Base-by-base conservation (phyloP, 2,113 vertebrate species). In the Paratilapia polleni region DNA sequence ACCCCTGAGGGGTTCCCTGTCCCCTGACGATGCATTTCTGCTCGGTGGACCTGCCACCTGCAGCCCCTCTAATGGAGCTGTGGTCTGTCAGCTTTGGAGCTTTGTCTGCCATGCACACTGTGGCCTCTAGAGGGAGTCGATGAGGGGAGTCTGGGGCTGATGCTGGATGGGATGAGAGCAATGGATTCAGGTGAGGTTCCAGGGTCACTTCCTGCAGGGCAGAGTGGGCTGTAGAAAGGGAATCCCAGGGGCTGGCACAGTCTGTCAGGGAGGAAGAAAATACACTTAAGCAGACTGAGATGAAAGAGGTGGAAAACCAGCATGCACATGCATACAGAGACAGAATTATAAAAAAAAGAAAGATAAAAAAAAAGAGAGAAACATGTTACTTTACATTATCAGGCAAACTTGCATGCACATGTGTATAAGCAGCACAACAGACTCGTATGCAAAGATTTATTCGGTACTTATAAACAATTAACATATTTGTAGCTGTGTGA, bases 171-270 rank as follows among this genome's bases (percentile, higher is more conserved):
- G 97, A 98, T 97, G 98, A 96, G 95, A 96, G 96, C 95, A 96
- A 97, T 97, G 97, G 96, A 95, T 95, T 94, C 88, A 96, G 96
- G 96, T 95, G 96, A 94, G 96, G 95, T 0, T 98, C 97, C 4
- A 96, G 95, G 92, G 96, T 97, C 98, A 99, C 96, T 99, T 99
- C 97, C 98, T 97, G 96, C 98, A 98, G 96, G 95, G 97, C 96
- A 98, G 97, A 93, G 97, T 97, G 92, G 97, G 96, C 90, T 97
- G 98, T 95, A 97, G 97, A 94, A 97, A 97, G 94, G 97, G 97
- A 85, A 92, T 97, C 97, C 98, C 98, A 96, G 98, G 96, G 89
- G 97, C 91, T 77, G 97, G 95, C 96, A 96, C 97, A 96, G 97
- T 98, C 98, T 99, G 96, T 91, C 73, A 78, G 43, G 94, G 86